Percentiles rank a stretch among this genome's conserved stretches.
phyloP scores from a whole-genome alignment of 2,888 invertebrate species.

The Sisyra nigra region DNA sequence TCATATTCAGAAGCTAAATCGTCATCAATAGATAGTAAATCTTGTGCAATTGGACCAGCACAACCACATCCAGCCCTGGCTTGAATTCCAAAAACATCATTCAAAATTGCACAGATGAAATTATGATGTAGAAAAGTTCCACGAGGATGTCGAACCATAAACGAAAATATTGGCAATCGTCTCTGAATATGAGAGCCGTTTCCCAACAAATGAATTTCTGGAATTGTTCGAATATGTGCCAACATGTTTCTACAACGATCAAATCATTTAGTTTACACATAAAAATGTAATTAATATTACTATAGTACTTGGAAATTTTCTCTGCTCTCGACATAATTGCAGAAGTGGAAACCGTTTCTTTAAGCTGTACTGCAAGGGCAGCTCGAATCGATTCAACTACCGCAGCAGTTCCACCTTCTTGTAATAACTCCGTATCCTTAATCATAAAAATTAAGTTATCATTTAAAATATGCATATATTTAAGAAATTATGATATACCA shows the following conservation, averaged over 20 bases:
- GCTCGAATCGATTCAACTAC: slow-evolving; percentile 70
- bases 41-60: slow-evolving; percentile 71
- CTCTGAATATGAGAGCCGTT: slow-evolving; percentile 46
- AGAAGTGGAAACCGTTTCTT: slow-evolving; percentile 60
- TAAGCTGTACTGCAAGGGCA: slow-evolving; percentile 72
- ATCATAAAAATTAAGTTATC: slow-evolving; percentile 13
- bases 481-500: neutral
- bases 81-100: slow-evolving; percentile 86
- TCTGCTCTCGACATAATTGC: slow-evolving; percentile 56
- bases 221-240: slow-evolving; percentile 62
- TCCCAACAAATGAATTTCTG: slow-evolving; percentile 64
- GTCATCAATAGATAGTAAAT: slow-evolving; percentile 68
- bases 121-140: slow-evolving; percentile 80
- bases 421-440: slow-evolving; percentile 41
- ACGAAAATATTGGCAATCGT: slow-evolving; percentile 68
- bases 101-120: slow-evolving; percentile 70
- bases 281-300: too few species aligned
- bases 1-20: slow-evolving; percentile 61
- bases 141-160: slow-evolving; percentile 66
- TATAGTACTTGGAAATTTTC: slow-evolving; percentile 48
- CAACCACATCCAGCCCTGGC: slow-evolving; percentile 66
- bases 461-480: neutral
- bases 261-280: neutral
- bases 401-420: slow-evolving; percentile 63
- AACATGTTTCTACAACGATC: slow-evolving; percentile 50